Evolutionary conservation across 2,797 vertebrate genomes (phyloP).

Genomic region (Gastrophryne carolinensis): DNA sequence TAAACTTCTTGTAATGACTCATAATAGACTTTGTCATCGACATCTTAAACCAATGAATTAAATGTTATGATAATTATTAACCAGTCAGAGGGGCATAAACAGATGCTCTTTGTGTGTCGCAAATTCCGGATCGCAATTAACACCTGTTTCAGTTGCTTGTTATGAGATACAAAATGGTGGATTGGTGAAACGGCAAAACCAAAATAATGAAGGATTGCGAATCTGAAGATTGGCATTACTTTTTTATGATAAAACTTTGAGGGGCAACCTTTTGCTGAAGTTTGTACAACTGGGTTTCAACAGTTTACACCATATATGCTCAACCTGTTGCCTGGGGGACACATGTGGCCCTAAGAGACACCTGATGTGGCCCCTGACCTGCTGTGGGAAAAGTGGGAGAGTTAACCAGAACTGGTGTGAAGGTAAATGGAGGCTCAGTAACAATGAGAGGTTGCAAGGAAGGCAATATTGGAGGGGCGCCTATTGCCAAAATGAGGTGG

Average conservation of each 20-base stretch:
- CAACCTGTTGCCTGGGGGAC: too few relatives aligned
- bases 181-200: slow-evolving; percentile 12
- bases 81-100: slow-evolving; percentile 55
- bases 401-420: too few relatives aligned
- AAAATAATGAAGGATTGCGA: background rate
- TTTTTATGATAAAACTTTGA: background rate
- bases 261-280: background rate
- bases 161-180: slow-evolving; percentile 26
- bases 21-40: slow-evolving; percentile 55
- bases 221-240: background rate
- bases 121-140: slow-evolving; percentile 51
- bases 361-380: too few relatives aligned
- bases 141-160: slow-evolving; percentile 53
- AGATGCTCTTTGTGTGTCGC: slow-evolving; percentile 57
- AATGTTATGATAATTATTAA: slow-evolving; percentile 56
- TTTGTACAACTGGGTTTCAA: background rate
- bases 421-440: too few relatives aligned
- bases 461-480: too few relatives aligned
- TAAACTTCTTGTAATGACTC: slow-evolving; percentile 55
- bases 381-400: too few relatives aligned
- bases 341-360: too few relatives aligned
- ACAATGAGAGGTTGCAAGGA: too few relatives aligned
- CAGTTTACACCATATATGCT: too few relatives aligned
- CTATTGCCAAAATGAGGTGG: too few relatives aligned
- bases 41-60: slow-evolving; percentile 51